Conservation (phyloP, 2,113 vertebrate species). For the Erinaceus europaeus region DNA sequence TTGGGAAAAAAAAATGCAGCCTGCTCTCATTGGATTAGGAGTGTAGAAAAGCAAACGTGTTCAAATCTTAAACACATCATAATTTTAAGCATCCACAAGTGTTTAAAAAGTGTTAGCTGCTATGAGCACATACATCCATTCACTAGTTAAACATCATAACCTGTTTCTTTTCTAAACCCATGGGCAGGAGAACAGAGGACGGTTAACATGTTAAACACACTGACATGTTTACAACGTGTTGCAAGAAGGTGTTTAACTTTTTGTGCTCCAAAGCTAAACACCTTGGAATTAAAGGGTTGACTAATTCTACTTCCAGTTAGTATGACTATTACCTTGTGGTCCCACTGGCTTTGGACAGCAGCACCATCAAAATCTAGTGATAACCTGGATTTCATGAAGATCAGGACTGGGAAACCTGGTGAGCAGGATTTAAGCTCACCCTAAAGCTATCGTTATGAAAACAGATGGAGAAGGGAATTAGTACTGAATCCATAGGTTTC, state of each 20-base stretch:
- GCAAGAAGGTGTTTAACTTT: constrained; percentile 87
- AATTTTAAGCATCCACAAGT: constrained; percentile 86
- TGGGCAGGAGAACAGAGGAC: constrained; percentile 81
- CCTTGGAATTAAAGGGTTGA: constrained; percentile 84
- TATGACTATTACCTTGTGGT: constrained; percentile 68
- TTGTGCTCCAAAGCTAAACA: constrained; percentile 85
- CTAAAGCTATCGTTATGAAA: constrained; percentile 63
- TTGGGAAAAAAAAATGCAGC: constrained; percentile 68
- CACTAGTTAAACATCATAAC: constrained; percentile 86
- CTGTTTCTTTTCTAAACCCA: constrained; percentile 85
- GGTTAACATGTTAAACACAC: constrained; percentile 86
- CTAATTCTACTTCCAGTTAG: constrained; percentile 81
- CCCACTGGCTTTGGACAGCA: constrained; percentile 66
- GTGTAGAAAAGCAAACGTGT: constrained; percentile 85
- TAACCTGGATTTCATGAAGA: constrained; percentile 45
- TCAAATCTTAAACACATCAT: constrained; percentile 87
- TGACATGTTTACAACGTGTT: constrained; percentile 91
- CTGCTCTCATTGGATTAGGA: constrained; percentile 82
- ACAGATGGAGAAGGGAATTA: constrained; percentile 50
- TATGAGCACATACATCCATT: constrained; percentile 83
- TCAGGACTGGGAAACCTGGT: not conserved
- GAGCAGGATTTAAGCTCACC: not conserved
- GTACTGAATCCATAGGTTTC: constrained; percentile 51
- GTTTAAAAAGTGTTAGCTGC: constrained; percentile 85
- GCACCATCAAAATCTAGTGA: not conserved